Base-by-base conservation (phyloP, 2,888 invertebrate genomes). In the Acrocera orbiculus region DNA sequence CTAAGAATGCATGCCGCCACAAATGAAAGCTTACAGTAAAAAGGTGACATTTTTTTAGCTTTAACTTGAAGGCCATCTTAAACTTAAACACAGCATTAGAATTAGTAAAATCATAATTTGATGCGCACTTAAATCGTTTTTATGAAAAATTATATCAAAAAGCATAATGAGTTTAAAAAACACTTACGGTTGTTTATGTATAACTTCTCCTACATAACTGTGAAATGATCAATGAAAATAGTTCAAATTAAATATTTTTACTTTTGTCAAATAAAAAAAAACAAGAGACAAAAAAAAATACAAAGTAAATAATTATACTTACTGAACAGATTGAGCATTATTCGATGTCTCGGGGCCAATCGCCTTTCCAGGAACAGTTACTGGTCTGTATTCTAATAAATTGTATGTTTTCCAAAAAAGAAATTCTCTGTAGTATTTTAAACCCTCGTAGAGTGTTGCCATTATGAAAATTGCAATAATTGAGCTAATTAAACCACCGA, bases 361-460 rank as follows among this genome's bases (percentile, higher is more conserved):
- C 5, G 54, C 65, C 67, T 63, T 79, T 65, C 57, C 72, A 4
- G 83, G 82, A 42, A 81, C 69, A n/a, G 80, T 67, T 1, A 86
- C 85, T 4, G 85, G 82, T 46, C 82, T 73, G 49, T 87, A 85
- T 50, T 85, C 85, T 26, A 86, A 64, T 4, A 81, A 70, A 48
- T 82, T 80, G 56, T 85, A 83, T 3, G 85, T 78, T 64, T 76
- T 80, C 78, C 87, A 86, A 55, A 86, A 74, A 29, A 87, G 65
- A 62, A 76, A 78, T 62, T 83, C 82, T 47, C 72, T 64, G 52
- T 71, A 72, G 52, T 71, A 72, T 52, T 72, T 72, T 3, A 72
- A 59, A 42, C 90, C 93, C 66, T 98, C 96, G 58, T 96, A 96
- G 16, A 92, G 64, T 33, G 90, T 72, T 5, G 92, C 92, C 71